Base-by-base conservation (phyloP, 2,113 vertebrate genomes). In the Neogale vison region DNA sequence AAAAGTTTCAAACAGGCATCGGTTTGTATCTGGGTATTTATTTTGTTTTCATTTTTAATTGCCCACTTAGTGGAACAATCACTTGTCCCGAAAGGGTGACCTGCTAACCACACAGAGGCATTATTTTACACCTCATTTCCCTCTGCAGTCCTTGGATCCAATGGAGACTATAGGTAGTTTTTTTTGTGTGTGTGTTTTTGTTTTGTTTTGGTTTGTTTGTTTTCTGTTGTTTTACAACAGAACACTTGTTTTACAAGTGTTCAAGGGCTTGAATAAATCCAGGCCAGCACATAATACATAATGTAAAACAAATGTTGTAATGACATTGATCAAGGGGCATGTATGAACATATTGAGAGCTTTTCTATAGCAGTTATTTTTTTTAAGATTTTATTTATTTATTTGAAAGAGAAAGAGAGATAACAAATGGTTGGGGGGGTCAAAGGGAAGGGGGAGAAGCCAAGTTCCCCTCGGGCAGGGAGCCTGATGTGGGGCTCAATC, bases 1-100 rank as follows among this genome's bases (percentile, higher is more conserved):
- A 61, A 77, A 81, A 88, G 31, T 76, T 88, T 84, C 52, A 90
- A 36, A 81, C 13, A 81, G 20, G 6, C 6, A 0, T 87, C 63
- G 50, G 21, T 88, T 57, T 93, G 57, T 12, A 65, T 81, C 4
- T 76, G 15, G 47, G 82, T 91, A 86, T 86, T 88, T 84, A 74
- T 65, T 90, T 39, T 0, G 14, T 74, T 97, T 95, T 91, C 10
- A 55, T 84, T 95, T 95, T 95, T 91, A 83, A 97, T 93, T 86
- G 72, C 15, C 57, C 13, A 83, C 17, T 97, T 91, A 52, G 57
- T 36, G 4, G 24, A 45, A 82, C 12, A 97, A 94, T 85, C 50
- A 89, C 89, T 95, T 92, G 50, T 93, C 59, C 52, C 42, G 7
- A 86, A 90, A 85, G 2, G 11, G 4, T 85, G 52, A 88, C 23